A percentile compares a stretch with the other conserved stretches of the same genome.
These are phyloP conservation scores for Zaprionus vittiger DNA, from an alignment of 1,140 invertebrate species.

Conservation along the genomic window DNA sequence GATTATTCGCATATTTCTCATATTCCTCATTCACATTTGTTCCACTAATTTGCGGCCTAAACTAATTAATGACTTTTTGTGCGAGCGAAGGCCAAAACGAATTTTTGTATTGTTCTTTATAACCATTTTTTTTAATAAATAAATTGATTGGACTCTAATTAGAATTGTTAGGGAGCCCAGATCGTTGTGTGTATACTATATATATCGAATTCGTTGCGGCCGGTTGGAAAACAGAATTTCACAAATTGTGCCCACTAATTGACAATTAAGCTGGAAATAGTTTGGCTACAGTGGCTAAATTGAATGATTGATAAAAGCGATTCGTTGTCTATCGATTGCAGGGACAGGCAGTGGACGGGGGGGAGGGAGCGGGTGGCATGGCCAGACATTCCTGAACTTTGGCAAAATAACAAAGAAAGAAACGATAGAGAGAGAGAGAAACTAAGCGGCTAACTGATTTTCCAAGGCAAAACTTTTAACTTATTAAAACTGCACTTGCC, in stretches of 20 bases:
- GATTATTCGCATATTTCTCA: slow-evolving; percentile 24
- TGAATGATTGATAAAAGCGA: slow-evolving; percentile 77
- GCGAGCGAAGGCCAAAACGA: slow-evolving; percentile 16
- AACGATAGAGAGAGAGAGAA: slow-evolving; percentile 28
- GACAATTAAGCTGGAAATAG: slow-evolving; percentile 79
- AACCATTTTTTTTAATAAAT: slow-evolving; percentile 54
- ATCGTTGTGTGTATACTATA: no score
- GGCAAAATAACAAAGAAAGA: slow-evolving; percentile 20
- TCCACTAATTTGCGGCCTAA: slow-evolving; percentile 77
- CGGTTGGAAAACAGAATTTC: slow-evolving; percentile 58
- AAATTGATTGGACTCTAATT: slow-evolving; percentile 69
- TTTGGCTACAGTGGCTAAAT: slow-evolving; percentile 60
- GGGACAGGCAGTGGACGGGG: neutral
- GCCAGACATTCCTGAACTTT: slow-evolving; percentile 49
- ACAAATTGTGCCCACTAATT: slow-evolving; percentile 71
- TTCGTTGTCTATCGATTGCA: slow-evolving; percentile 29
- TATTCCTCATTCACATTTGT: slow-evolving; percentile 32
- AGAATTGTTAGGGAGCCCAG: slow-evolving; percentile 18
- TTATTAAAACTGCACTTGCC: slow-evolving; percentile 82
- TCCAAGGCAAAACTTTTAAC: slow-evolving; percentile 74
- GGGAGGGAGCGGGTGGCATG: neutral
- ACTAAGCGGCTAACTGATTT: slow-evolving; percentile 81
- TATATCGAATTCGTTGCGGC: slow-evolving; percentile 59
- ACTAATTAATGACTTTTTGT: slow-evolving; percentile 72
- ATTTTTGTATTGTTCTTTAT: slow-evolving; percentile 23